Conservation (phyloP, 2,113 vertebrate genomes). For the Mohoua ochrocephala region DNA sequence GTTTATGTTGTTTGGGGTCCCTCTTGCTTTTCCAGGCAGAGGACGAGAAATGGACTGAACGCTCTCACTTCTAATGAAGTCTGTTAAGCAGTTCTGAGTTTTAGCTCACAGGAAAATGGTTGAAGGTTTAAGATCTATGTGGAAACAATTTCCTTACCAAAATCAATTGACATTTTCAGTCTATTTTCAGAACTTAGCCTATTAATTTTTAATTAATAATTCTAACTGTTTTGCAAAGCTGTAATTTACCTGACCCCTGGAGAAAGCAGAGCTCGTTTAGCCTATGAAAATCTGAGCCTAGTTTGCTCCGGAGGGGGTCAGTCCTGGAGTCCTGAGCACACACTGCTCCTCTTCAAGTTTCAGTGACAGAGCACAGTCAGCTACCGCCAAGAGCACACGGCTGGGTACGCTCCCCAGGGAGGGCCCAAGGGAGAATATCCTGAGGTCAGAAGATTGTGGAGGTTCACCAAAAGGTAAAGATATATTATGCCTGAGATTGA, state of each 20-base stretch:
- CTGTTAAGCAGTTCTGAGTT: not conserved
- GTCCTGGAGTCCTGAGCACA: not conserved
- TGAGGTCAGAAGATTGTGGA: not conserved
- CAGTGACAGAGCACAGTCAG: not conserved
- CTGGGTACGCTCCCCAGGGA: fast-evolving
- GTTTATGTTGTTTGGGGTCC: not conserved
- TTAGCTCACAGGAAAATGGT: not conserved
- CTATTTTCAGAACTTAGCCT: not conserved
- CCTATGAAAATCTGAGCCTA: not conserved
- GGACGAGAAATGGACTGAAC: not conserved
- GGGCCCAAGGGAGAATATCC: not conserved
- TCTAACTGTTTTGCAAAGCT: not conserved
- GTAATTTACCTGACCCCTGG: not conserved
- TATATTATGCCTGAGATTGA: not conserved
- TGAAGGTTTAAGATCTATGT: not conserved
- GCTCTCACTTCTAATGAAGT: not conserved
- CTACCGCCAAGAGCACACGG: not conserved
- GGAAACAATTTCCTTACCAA: not conserved
- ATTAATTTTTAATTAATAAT: not conserved
- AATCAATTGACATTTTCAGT: not conserved
- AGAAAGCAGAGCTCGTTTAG: not conserved
- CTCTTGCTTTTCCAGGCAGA: not conserved
- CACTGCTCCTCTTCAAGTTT: not conserved
- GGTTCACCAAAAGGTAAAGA: not conserved
- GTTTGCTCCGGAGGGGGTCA: not conserved